A percentile compares a stretch with the other conserved stretches of the same genome.
Conservation (phyloP, 2,888 invertebrate species). For the Blastobasis lacticolella region DNA sequence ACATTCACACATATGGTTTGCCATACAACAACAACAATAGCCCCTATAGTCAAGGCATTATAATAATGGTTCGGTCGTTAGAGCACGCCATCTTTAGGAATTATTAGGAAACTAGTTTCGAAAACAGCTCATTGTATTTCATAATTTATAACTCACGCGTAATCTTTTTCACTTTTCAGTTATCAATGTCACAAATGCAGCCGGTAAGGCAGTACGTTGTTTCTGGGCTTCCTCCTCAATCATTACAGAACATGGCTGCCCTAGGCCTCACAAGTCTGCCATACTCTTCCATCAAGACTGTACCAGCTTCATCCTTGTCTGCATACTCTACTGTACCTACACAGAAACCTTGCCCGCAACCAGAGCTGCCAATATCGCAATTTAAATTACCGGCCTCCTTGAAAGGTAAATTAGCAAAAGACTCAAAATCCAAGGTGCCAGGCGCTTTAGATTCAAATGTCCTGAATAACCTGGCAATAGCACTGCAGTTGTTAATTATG, state of each 20-base stretch:
- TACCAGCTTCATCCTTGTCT: neutral
- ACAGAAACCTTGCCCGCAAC: neutral
- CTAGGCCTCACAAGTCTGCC: neutral
- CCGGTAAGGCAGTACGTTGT: conserved; percentile 13
- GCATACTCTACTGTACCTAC: neutral
- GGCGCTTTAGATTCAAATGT: conserved; percentile 35
- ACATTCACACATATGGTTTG: no score
- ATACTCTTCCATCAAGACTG: neutral
- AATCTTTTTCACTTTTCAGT: conserved; percentile 16
- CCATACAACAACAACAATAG: no score
- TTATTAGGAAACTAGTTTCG: no score
- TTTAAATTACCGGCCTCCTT: conserved; percentile 4
- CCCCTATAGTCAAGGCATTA: no score
- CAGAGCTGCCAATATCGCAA: neutral
- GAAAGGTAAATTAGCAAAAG: no score
- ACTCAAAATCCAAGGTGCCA: neutral
- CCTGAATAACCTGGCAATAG: conserved; percentile 55
- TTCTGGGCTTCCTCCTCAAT: conserved; percentile 4
- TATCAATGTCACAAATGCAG: conserved; percentile 15
- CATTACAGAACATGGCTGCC: neutral
- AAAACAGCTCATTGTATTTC: no score
- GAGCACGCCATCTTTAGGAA: no score
- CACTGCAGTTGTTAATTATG: conserved; percentile 48
- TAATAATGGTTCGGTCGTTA: no score
- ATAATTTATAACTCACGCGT: neutral